phyloP scores from a whole-genome alignment of 2,797 vertebrate species.

The Lepilemur ruficaudatus region DNA sequence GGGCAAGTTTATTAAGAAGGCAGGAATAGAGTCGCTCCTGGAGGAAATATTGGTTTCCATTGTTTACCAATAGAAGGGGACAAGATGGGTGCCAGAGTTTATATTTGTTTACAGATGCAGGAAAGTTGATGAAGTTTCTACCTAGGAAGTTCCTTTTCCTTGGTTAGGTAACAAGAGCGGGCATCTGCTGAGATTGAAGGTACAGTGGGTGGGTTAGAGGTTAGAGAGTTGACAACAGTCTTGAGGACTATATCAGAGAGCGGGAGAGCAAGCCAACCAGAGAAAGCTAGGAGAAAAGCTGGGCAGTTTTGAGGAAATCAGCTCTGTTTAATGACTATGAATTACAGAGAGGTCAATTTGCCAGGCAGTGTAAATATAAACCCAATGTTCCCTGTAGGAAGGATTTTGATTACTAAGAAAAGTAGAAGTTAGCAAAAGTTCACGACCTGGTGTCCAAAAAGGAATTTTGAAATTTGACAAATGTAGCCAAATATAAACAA shows the following conservation, averaged over 20 bases:
- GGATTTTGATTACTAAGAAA: background rate
- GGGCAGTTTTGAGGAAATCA: background rate
- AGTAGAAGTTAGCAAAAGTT: background rate
- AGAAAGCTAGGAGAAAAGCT: background rate
- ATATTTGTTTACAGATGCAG: background rate
- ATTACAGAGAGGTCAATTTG: background rate
- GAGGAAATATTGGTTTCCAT: background rate
- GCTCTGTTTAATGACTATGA: background rate
- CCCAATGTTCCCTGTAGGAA: background rate
- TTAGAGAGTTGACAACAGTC: background rate
- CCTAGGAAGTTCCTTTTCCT: background rate
- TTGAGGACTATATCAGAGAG: background rate
- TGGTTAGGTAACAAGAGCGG: background rate
- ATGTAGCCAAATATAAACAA: background rate
- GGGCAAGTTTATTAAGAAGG: background rate
- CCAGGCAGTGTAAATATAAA: background rate
- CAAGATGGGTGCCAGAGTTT: fast-evolving
- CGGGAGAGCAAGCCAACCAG: background rate
- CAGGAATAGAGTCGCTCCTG: fast-evolving
- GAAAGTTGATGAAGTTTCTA: background rate
- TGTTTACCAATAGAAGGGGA: background rate
- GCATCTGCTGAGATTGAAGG: background rate
- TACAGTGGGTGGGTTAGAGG: background rate
- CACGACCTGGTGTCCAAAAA: background rate
- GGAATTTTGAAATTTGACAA: conserved; percentile 5